Evolutionary conservation across 2,113 vertebrate species (phyloP).

Genomic region (Tupaia chinensis): DNA sequence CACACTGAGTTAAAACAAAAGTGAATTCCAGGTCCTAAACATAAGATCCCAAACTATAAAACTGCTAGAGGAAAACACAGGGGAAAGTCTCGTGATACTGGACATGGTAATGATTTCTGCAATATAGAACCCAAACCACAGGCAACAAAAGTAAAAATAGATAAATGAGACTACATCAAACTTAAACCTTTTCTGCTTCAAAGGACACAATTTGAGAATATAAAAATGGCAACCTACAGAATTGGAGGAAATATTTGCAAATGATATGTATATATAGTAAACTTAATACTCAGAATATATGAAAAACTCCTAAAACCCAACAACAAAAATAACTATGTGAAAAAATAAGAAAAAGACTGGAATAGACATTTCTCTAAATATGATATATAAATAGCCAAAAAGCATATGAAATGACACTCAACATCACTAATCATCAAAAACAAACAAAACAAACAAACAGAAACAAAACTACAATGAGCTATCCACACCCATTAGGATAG

Average conservation of each 20-base stretch:
- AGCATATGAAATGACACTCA: conserved; percentile 3
- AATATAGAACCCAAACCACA: neutral
- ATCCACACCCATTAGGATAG: neutral
- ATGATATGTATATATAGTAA: neutral
- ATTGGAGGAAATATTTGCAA: neutral
- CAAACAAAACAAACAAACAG: neutral
- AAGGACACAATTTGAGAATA: neutral
- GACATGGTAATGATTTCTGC: neutral
- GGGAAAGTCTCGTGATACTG: neutral
- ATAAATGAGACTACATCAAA: neutral
- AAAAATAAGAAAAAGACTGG: neutral
- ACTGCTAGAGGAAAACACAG: neutral
- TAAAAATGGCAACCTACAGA: neutral
- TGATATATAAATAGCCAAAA: neutral
- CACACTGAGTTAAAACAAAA: neutral
- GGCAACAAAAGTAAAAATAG: conserved; percentile 26
- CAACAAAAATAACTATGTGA: conserved; percentile 38
- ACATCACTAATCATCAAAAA: neutral
- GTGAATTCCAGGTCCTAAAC: conserved; percentile 29
- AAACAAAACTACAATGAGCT: conserved; percentile 35
- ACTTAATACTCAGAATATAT: neutral
- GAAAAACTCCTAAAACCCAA: neutral
- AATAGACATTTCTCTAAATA: neutral
- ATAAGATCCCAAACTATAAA: neutral
- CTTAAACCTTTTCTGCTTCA: neutral